Evolutionary conservation across 1,140 invertebrate genomes (phyloP), one percentile per base, ranked within the genome.

Genomic region (Bombus haemorrhoidalis): DNA sequence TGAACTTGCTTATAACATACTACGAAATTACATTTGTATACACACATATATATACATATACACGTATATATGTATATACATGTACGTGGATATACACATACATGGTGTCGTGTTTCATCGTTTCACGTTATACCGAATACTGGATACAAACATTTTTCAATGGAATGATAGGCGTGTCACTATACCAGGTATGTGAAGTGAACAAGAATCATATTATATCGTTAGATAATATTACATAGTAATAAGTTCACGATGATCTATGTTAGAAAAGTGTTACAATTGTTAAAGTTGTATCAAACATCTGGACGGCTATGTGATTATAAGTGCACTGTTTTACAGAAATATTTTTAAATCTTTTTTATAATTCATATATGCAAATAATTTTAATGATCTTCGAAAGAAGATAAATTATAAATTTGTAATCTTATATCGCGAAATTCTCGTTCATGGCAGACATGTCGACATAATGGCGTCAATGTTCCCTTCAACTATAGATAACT

Each of bases 401-500:
- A 18, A 37, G 25, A 59, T 28, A 34, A 82, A 43, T 62, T 34
- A 25, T 43, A 18, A 43, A 62, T n/a, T 37, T 72, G 41, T 39
- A 59, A 59, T 83, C 34, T 77, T 77, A 83, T 82, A 69, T 72
- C 85, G 85, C 74, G 64, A 86, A 83, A 75, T 90, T 80, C 22
- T 87, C 77, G 83, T 87, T 81, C 85, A 86, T 81, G 89, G 85
- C 88, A 69, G 88, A 87, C 89, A 90, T 89, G 88, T 90, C 88
- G 88, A 89, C 81, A 83, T 90, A 90, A 90, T 90, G 89, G 89
- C 89, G 89, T 90, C 89, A 90, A 86, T 80, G 77, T 32, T 87
- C 82, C 71, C 78, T 89, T 85, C 69, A 69, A 85, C 77, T 75
- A 76, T 80, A 87, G 85, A 87, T 85, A 89, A 89, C 83, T 85